Base-by-base conservation (phyloP, 2,797 vertebrate species). In the Anabas testudineus region DNA sequence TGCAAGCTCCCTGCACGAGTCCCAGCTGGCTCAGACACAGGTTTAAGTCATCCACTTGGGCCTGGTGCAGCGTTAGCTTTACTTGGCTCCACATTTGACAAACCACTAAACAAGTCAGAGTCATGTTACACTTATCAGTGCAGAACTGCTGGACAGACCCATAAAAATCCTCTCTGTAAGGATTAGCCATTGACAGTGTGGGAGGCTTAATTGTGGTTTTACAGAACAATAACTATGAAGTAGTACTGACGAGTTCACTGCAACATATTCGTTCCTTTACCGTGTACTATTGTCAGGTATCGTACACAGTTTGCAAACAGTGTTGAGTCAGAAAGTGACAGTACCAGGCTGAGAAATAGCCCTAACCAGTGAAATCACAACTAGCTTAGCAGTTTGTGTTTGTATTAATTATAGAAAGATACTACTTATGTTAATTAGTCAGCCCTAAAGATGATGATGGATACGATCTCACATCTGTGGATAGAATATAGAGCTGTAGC, bases 91-190 rank as follows among this genome's bases (percentile, higher is more conserved):
- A 51, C 7, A 32, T 37, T 30, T 16, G 59, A 74, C 61, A 58
- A 55, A 51, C 56, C 42, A 53, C 52, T 32, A n/a, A n/a, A n/a
- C n/a, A n/a, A n/a, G 48, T 51, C 60, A 19, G 41, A 53, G 46
- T 22, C 47, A 61, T 70, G 71, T 51, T 13, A 3, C 47, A 30
- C 28, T 74, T 93, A 89, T 84, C 70, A 14, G 48, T 16, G 84
- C 90, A 87, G 79, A 95, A 94, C 94, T 94, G 93, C 95, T 94
- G 93, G 91, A 94, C 91, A 92, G 93, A 94, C 87, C 91, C 89
- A 77, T 80, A 5, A 78, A 93, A 93, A 90, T 84, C 87, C 93
- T 92, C 91, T 88, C 87, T 85, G 92, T 91, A 89, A 91, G 16
- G 87, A 85, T 93, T 90, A 92, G 76, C 80, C 67, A 88, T 89